Conservation (phyloP, 2,797 vertebrate species). For the Sandelia bainsii region DNA sequence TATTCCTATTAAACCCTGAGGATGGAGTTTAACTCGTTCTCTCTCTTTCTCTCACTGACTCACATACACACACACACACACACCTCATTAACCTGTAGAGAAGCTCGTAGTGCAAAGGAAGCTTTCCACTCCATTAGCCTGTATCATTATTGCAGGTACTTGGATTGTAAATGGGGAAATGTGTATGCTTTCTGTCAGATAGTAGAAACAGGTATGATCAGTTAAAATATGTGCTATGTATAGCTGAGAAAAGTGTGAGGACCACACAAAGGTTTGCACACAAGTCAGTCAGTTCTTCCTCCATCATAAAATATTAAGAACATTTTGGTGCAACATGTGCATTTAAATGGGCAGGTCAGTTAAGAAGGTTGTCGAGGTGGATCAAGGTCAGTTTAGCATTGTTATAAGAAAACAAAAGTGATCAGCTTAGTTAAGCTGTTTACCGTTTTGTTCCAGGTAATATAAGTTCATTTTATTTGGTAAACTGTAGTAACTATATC, state of each 20-base stretch:
- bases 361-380: background rate
- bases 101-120: conserved; percentile 56
- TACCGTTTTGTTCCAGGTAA: too few species aligned
- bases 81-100: conserved; percentile 65
- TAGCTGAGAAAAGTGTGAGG: background rate
- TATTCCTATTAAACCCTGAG: conserved; percentile 39
- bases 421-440: too few species aligned
- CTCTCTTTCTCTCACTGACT: background rate
- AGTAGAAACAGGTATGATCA: conserved; percentile 18
- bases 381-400: too few species aligned
- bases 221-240: conserved; percentile 15
- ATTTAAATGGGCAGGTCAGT: background rate
- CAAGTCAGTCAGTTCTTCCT: background rate
- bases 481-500: too few species aligned
- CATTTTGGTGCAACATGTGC: too few species aligned
- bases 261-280: background rate
- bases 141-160: conserved; percentile 57
- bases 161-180: conserved; percentile 27
- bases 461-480: too few species aligned
- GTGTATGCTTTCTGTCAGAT: conserved; percentile 24
- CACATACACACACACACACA: conserved; percentile 32
- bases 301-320: background rate
- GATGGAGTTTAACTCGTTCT: conserved; percentile 35
- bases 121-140: conserved; percentile 65
- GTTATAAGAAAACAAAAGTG: too few species aligned